Base-by-base conservation (phyloP, 2,113 vertebrate species). In the Chlorocebus sabaeus region DNA sequence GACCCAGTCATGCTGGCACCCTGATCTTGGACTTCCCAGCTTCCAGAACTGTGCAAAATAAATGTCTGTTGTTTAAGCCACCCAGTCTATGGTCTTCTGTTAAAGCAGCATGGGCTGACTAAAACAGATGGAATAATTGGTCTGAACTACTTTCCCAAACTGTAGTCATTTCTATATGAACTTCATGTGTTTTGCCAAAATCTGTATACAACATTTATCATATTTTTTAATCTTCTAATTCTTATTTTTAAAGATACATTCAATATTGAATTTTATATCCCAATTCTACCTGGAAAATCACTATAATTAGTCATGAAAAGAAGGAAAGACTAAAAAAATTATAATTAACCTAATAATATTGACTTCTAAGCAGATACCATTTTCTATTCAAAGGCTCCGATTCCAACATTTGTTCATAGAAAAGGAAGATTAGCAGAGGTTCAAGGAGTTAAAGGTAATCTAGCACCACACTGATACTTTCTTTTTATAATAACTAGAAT, bases 181-280 rank as follows among this genome's bases (percentile, higher is more conserved):
- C 30, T 89, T 85, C 2, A 27, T 68, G 38, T 67, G 14, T 93
- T 80, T 88, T 90, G 16, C 30, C 40, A 79, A 92, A 89, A 89
- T 93, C 13, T 79, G 2, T 92, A 22, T 55, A 61, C 23, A 75
- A 87, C 1, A 23, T 55, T 90, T 84, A 95, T 68, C 68, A 16
- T 43, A 67, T 30, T 27, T 57, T 64, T 64, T 78, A 80, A 89
- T 32, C 25, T 93, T 50, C 61, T n/a, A 2, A n/a, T 86, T 67
- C 96, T 90, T 72, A 85, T 72, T 97, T 93, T 67, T 94, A 85
- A 92, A 89, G 35, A 79, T 70, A 80, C 48, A 70, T 40, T 88
- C 38, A 78, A 95, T 90, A 79, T 79, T 12, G 89, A 91, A 81
- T 3, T 88, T 67, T 83, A 76, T 90, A 73, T 89, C 20, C 35